These are phyloP conservation scores for Ptilonorhynchus violaceus DNA, from an alignment of 2,113 vertebrate species.

Conservation along the genomic window DNA sequence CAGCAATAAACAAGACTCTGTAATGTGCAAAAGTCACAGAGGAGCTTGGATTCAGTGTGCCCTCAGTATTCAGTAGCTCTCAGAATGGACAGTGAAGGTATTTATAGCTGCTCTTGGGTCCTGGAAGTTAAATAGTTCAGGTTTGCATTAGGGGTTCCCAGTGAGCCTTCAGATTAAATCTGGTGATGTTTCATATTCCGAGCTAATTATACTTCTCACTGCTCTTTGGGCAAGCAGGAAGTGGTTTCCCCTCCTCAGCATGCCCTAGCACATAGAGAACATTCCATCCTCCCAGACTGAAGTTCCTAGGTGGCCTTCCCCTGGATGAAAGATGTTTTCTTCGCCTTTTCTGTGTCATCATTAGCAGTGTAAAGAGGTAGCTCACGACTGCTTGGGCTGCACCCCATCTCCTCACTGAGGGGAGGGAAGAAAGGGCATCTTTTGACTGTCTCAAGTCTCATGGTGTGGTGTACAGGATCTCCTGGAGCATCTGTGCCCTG, in stretches of 20 bases:
- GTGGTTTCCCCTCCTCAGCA: not conserved
- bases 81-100: not conserved
- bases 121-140: not conserved
- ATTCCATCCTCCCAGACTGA: not conserved
- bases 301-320: not conserved
- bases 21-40: not conserved
- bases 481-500: too few species aligned
- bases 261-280: not conserved
- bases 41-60: not conserved
- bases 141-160: not conserved
- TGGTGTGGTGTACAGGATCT: not conserved
- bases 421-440: not conserved
- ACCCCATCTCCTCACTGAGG: not conserved
- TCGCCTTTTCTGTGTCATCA: not conserved
- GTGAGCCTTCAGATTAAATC: not conserved
- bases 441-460: not conserved
- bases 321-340: not conserved
- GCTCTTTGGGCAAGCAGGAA: not conserved
- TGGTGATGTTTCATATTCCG: not conserved
- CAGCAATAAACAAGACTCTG: not conserved
- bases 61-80: not conserved
- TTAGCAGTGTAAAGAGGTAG: not conserved
- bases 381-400: not conserved
- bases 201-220: not conserved
- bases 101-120: not conserved